Evolutionary conservation across 2,113 vertebrate genomes (phyloP), one percentile per base, ranked within the genome.

Genomic region (Progne subis): DNA sequence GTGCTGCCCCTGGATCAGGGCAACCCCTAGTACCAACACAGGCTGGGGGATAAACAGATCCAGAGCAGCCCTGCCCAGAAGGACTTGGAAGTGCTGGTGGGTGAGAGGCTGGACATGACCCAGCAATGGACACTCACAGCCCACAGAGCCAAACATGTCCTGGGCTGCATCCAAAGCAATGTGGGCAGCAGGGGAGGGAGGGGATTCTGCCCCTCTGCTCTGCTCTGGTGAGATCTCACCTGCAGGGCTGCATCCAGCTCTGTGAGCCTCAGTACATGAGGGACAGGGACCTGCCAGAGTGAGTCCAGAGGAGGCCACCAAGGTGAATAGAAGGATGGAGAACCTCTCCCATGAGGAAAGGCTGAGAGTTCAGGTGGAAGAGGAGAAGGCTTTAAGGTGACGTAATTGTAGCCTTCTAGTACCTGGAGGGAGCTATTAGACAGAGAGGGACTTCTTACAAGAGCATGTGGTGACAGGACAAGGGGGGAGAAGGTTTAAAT

Each of bases 251-350:
- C n/a, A n/a, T 1, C 44, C 53, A 55, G 17, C 20, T 41, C n/a
- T 68, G 61, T 16, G 13, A 0, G 0, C 0, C 6, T 1, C n/a
- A 75, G 53, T 5, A 18, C 11, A 25, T 0, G 1, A 2, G 31
- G 28, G 12, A 32, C 31, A 46, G 1, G 6, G 11, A 24, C 1
- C 13, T 41, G 17, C 29, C n/a, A 39, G 47, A 55, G 3, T 0
- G 2, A 34, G 4, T 68, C 19, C 11, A 34, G 29, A 76, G 46
- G 24, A 75, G 17, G n/a, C 1, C 13, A 47, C 8, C 11, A 55
- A n/a, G 11, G 25, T 12, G 3, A 53, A 12, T 11, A 46, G 16
- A 46, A 25, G 24, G 18, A 39, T 41, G 13, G 24, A 53, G n/a
- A 19, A 31, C 4, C 6, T 49, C 41, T 76, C 17, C 31, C 9